Conservation (phyloP, 2,797 vertebrate genomes). For the Novumbra hubbsi region DNA sequence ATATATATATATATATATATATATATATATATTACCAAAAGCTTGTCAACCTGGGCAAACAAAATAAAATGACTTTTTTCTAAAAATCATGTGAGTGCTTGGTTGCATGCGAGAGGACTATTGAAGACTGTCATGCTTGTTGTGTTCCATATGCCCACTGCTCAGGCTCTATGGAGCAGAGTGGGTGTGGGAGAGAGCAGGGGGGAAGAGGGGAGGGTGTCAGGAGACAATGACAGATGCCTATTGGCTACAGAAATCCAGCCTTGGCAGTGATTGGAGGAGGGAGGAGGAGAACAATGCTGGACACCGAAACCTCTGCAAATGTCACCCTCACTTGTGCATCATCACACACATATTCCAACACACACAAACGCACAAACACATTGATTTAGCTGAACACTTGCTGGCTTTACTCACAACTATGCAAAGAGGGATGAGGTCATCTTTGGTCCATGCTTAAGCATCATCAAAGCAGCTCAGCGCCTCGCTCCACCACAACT, state of each 20-base stretch:
- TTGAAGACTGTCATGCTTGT: conserved; percentile 1
- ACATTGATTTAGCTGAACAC: conserved; percentile 14
- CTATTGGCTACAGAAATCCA: neutral
- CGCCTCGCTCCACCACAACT: conserved; percentile 20
- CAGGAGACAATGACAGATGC: neutral
- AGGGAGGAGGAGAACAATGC: neutral
- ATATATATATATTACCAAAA: no score
- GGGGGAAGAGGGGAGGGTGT: neutral
- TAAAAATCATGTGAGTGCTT: neutral
- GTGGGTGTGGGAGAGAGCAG: neutral
- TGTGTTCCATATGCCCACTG: neutral
- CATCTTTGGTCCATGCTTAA: conserved; percentile 37
- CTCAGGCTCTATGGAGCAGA: neutral
- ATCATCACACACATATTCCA: conserved; percentile 10
- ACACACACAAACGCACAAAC: conserved; percentile 16
- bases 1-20: no score
- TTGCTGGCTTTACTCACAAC: conserved; percentile 36
- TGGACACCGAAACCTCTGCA: neutral
- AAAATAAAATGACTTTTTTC: no score
- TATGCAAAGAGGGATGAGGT: conserved; percentile 34
- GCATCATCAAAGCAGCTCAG: conserved; percentile 23
- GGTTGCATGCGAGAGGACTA: neutral
- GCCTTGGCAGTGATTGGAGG: neutral
- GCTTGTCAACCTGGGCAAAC: no score
- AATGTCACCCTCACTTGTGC: conserved; percentile 1